Evolutionary conservation across 2,888 invertebrate species (phyloP).

Genomic region (Ecliptopera silaceata): DNA sequence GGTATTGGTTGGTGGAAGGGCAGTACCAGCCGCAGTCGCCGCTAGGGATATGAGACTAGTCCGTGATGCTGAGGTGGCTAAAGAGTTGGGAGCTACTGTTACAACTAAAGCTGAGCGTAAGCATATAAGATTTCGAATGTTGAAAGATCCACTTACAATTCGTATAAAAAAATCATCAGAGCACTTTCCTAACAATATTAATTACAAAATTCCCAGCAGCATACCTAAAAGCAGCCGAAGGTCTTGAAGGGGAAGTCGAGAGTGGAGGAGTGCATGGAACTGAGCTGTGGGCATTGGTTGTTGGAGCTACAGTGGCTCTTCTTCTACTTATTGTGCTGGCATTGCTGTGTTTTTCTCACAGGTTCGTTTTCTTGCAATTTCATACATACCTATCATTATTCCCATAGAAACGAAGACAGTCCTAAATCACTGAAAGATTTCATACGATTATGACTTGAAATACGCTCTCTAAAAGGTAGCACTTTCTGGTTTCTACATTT

Average conservation of each 20-base stretch:
- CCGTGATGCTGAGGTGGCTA: conserved; percentile 88
- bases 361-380: conserved; percentile 47
- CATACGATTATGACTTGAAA: too few relatives aligned
- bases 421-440: too few relatives aligned
- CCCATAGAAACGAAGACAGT: too few relatives aligned
- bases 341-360: conserved; percentile 73
- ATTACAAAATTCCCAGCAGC: conserved; percentile 77
- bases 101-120: conserved; percentile 94
- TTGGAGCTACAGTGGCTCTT: conserved; percentile 84
- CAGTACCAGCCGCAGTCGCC: conserved; percentile 91
- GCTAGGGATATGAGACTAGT: conserved; percentile 93
- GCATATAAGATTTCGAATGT: conserved; percentile 45
- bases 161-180: background rate
- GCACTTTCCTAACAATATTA: conserved; percentile 16
- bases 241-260: conserved; percentile 81
- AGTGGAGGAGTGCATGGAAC: conserved; percentile 59
- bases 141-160: background rate
- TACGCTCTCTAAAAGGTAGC: too few relatives aligned
- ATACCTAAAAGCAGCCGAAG: conserved; percentile 86
- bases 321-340: conserved; percentile 82
- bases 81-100: conserved; percentile 89
- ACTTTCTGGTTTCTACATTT: too few relatives aligned
- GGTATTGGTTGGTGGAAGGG: conserved; percentile 90
- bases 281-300: conserved; percentile 85
- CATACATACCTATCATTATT: background rate